A percentile compares a stretch with the other conserved stretches of the same genome.
Conservation (phyloP, 2,113 vertebrate genomes). For the Odobenus rosmarus region DNA sequence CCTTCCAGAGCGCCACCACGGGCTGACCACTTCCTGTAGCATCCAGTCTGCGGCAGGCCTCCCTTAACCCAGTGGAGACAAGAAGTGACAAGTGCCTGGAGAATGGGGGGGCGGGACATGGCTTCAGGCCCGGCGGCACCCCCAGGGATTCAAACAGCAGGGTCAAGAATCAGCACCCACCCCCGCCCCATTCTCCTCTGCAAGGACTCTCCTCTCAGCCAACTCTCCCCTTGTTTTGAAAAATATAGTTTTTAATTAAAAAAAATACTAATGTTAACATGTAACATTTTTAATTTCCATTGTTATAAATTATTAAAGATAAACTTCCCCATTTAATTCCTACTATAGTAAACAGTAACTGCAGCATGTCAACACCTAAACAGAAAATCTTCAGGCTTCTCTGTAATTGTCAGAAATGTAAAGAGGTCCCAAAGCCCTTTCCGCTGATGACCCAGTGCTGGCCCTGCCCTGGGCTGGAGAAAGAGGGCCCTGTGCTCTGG, state of each 20-base stretch:
- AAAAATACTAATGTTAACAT: neutral
- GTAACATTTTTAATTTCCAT: neutral
- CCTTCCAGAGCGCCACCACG: neutral
- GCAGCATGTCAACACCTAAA: too few relatives aligned
- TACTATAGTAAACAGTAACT: neutral
- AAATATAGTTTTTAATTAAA: neutral
- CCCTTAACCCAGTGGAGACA: neutral
- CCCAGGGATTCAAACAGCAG: neutral
- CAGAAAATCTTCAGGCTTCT: neutral
- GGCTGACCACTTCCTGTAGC: neutral
- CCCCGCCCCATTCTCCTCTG: neutral
- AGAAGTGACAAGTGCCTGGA: neutral
- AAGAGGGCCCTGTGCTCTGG: accelerated
- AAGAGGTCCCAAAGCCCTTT: neutral
- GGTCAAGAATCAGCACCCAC: neutral
- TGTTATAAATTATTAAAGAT: neutral
- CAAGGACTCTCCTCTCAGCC: neutral
- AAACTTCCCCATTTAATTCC: neutral
- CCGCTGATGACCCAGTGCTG: accelerated
- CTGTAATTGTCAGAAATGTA: too few relatives aligned
- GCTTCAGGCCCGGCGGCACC: neutral
- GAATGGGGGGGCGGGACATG: neutral
- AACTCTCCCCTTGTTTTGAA: neutral
- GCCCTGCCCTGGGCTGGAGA: neutral
- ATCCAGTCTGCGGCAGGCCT: neutral